Conservation (phyloP, 2,888 invertebrate species). For the Drosophila mayaguana region DNA sequence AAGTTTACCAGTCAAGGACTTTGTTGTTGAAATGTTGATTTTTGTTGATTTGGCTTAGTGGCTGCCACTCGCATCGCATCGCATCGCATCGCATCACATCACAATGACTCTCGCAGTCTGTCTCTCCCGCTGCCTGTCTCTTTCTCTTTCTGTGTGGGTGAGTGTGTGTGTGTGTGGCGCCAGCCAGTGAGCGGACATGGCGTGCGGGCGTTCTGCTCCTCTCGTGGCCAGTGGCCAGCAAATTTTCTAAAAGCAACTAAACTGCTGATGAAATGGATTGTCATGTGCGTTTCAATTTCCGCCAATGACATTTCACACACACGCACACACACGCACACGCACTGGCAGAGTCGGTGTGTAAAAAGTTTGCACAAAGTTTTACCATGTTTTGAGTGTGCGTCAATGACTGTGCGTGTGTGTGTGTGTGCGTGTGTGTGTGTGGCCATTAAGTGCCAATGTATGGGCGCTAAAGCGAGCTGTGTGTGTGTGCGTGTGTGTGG, state of each 20-base stretch:
- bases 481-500: not conserved
- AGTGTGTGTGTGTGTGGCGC: conserved; percentile 35
- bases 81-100: conserved; percentile 44
- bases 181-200: conserved; percentile 31
- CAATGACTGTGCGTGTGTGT: conserved; percentile 16
- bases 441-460: conserved; percentile 66
- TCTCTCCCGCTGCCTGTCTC: not conserved
- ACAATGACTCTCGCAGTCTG: conserved; percentile 30
- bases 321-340: conserved; percentile 16
- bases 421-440: conserved; percentile 18
- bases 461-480: conserved; percentile 50
- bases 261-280: conserved; percentile 84
- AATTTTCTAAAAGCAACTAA: conserved; percentile 78
- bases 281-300: conserved; percentile 84
- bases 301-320: conserved; percentile 71
- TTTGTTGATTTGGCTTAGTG: conserved; percentile 81
- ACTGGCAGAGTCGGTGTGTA: conserved; percentile 37
- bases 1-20: conserved; percentile 80
- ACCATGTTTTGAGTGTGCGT: conserved; percentile 55
- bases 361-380: conserved; percentile 72
- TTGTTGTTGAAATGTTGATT: conserved; percentile 81
- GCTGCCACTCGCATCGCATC: conserved; percentile 70
- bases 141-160: not conserved
- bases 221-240: conserved; percentile 51
- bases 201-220: conserved; percentile 11